Evolutionary conservation across 2,888 invertebrate species (phyloP), one percentile per base, ranked within the genome.

Genomic region (Selenia dentaria): DNA sequence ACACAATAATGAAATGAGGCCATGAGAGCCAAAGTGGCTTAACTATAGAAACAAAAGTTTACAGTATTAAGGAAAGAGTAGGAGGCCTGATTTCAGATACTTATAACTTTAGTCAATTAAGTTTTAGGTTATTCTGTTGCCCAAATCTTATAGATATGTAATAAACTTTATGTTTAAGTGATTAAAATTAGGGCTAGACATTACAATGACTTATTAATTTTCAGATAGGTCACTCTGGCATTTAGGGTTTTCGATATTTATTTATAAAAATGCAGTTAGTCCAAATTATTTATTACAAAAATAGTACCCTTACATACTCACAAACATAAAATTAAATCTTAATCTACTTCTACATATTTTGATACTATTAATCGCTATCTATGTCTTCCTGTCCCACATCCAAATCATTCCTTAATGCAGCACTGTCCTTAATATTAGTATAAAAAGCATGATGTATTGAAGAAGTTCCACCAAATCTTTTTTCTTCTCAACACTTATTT

Each of bases 401-500:
- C 2, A n/a, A 24, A 24, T 6, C 6, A 24, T 24, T 1, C 6
- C 24, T 24, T 1, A 24, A 8, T 24, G 24, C 24, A 24, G 8
- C 24, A 24, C 8, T n/a, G 24, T 8, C 24, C 8, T 24, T 24
- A n/a, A 24, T 6, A 8, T 24, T 0, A 12, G 5, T 12, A 6
- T 34, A 34, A 8, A 34, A 33, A 22, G 22, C 22, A 12, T 34
- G 34, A 34, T 34, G 12, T 47, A 40, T 25, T 40, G 36, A 12
- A 47, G 26, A 36, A 47, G 36, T 22, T 14, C 18, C 34, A 38
- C 29, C 12, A 32, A 18, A 24, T 27, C 25, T 28, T 33, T 47
- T 47, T 47, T 47, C 28, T 41, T 42, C 37, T 41, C 37, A 27
- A 3, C 16, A 18, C 38, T 42, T 25, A 48, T 48, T 38, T 38